Evolutionary conservation across 2,797 vertebrate genomes (phyloP), one percentile per base, ranked within the genome.

Genomic region (Labroides dimidiatus): DNA sequence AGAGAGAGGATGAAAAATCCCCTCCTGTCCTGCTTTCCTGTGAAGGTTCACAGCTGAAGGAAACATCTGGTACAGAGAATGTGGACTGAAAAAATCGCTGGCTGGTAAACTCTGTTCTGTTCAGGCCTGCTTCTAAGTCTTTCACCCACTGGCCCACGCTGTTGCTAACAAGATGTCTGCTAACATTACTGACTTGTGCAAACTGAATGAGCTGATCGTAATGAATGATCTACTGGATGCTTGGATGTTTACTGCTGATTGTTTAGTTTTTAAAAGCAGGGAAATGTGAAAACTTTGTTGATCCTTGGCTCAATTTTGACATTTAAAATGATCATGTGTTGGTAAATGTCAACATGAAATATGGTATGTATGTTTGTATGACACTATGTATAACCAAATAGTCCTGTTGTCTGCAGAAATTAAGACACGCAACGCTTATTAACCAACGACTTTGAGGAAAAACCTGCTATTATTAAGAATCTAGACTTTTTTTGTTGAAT

Each of bases 221-320:
- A 65, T 67, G 65, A 86, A 69, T 84, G 72, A 81, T 74, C 56
- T 50, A 11, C 43, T 24, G 48, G 20, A 49, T 49, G 59, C 62
- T 84, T 84, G 72, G 52, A 73, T 81, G 65, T 73, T 60, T 64
- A 33, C 66, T 4, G n/a, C 51, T 54, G 80, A 80, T 74, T 81
- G 72, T 82, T 87, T 78, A 67, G 17, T 58, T 72, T 55, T 75
- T 56, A 65, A 80, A 64, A 81, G 77, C 78, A 86, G 80, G 77
- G 77, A 81, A 80, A 82, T 64, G 63, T 55, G 44, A 9, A 44
- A 68, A 63, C 49, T 80, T 53, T 43, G 61, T 30, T 55, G 14
- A 70, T 55, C 51, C 59, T 43, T 64, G 66, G 42, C 51, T 75
- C 51, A 44, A n/a, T 64, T 70, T 53, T 52, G 30, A 64, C 33